Percentiles rank a stretch among this genome's conserved stretches.
Conservation (phyloP, 2,113 vertebrate genomes). For the Cyanoderma ruficeps region DNA sequence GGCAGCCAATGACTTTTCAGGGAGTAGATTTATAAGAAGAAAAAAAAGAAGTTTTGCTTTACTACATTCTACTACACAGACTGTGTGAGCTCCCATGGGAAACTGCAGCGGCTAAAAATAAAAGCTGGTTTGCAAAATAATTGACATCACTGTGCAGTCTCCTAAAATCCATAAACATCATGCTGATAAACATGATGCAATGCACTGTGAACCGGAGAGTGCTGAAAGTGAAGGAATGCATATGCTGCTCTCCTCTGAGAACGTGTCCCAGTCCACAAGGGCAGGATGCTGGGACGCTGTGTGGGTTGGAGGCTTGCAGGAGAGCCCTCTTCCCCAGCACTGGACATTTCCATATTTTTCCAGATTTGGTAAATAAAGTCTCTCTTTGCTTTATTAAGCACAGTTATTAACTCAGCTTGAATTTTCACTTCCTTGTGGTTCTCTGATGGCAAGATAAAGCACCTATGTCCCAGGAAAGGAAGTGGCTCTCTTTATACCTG, state of each 20-base stretch:
- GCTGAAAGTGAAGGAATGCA: neutral
- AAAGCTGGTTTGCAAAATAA: neutral
- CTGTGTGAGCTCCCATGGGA: neutral
- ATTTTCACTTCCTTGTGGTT: neutral
- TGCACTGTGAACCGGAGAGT: neutral
- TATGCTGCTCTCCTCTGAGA: neutral
- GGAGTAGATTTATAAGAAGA: neutral
- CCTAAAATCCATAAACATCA: neutral
- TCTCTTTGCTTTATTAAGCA: neutral
- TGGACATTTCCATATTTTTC: neutral
- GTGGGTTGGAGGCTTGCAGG: neutral
- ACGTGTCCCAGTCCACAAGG: neutral
- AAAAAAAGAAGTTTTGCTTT: neutral
- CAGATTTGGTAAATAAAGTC: neutral
- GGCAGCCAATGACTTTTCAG: neutral
- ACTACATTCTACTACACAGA: neutral
- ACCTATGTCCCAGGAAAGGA: neutral
- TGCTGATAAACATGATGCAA: neutral
- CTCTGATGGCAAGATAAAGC: neutral
- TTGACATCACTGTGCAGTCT: neutral
- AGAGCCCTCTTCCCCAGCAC: neutral
- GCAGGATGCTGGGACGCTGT: neutral
- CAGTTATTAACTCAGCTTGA: neutral
- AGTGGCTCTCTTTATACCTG: neutral
- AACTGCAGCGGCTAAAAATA: neutral